Conservation (phyloP, 2,888 invertebrate genomes). For the Monopis laevigella region DNA sequence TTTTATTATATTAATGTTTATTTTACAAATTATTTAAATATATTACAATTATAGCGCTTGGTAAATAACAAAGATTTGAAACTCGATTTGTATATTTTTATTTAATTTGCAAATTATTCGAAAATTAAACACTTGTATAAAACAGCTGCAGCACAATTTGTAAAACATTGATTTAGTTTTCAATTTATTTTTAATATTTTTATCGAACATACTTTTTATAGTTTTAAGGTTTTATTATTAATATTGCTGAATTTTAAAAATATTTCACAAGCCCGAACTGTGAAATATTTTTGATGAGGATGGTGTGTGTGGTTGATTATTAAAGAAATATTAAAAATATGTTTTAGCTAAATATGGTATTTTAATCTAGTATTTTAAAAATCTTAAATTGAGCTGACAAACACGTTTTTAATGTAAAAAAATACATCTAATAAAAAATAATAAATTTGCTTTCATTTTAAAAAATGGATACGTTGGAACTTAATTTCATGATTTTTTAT, state of each 20-base stretch:
- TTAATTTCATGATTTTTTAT: constrained; percentile 14
- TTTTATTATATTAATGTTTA: too few species aligned
- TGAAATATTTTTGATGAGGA: too few species aligned
- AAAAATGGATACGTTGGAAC: background rate
- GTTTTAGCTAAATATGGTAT: background rate
- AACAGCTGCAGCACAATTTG: too few species aligned
- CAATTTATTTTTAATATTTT: too few species aligned
- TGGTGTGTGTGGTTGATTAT: constrained; percentile 6
- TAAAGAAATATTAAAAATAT: constrained; percentile 1
- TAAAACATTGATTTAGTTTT: too few species aligned
- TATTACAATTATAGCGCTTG: too few species aligned
- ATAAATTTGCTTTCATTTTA: background rate
- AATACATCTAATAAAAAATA: too few species aligned
- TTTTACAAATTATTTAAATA: too few species aligned
- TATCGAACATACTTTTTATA: background rate
- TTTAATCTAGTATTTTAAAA: background rate
- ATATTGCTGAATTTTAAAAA: background rate
- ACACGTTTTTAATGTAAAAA: background rate
- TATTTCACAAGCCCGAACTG: constrained; percentile 41
- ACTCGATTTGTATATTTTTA: too few species aligned
- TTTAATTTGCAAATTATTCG: too few species aligned
- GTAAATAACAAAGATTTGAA: too few species aligned
- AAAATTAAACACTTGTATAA: too few species aligned
- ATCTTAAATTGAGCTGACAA: background rate
- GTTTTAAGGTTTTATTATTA: background rate